Evolutionary conservation across 1,140 invertebrate species (phyloP).

Genomic region (Amphibalanus amphitrite): DNA sequence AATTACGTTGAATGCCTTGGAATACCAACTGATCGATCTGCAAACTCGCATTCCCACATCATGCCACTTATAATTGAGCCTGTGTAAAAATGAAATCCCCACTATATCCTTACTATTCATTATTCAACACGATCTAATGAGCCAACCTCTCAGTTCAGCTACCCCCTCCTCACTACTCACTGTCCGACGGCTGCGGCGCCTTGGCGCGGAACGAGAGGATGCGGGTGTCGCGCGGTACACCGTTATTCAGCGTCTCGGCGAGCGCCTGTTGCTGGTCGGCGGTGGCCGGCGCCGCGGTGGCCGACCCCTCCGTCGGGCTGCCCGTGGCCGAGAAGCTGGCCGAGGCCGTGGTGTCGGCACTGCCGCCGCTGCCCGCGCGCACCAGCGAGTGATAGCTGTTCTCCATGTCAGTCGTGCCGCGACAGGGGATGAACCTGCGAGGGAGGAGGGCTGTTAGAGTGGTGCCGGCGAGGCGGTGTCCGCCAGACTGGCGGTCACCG

Average conservation of each 20-base stretch:
- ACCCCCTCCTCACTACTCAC: no score
- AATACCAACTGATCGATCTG: no score
- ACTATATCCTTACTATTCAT: no score
- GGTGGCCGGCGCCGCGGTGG: slow-evolving; percentile 4
- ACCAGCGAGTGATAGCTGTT: slow-evolving; percentile 49
- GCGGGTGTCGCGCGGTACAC: slow-evolving; percentile 11
- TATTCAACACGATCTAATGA: no score
- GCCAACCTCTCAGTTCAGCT: no score
- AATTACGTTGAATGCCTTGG: no score
- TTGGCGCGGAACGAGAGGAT: slow-evolving; percentile 19
- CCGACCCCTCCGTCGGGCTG: slow-evolving; percentile 8
- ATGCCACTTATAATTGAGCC: no score
- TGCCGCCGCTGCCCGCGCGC: neutral
- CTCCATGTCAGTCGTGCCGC: slow-evolving; percentile 75
- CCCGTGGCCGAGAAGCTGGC: slow-evolving; percentile 20
- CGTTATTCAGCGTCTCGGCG: slow-evolving; percentile 18
- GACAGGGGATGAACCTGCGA: slow-evolving; percentile 76
- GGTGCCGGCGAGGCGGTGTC: no score
- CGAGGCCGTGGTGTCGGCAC: slow-evolving; percentile 15
- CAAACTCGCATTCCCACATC: no score
- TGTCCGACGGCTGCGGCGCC: slow-evolving; percentile 18
- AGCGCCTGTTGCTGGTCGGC: slow-evolving; percentile 15
- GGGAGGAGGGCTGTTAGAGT: no score
- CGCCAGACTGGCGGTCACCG: no score
- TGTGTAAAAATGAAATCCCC: no score